These are phyloP conservation scores for Coptotermes formosanus DNA, from an alignment of 1,140 invertebrate genomes.

Conservation along the genomic window DNA sequence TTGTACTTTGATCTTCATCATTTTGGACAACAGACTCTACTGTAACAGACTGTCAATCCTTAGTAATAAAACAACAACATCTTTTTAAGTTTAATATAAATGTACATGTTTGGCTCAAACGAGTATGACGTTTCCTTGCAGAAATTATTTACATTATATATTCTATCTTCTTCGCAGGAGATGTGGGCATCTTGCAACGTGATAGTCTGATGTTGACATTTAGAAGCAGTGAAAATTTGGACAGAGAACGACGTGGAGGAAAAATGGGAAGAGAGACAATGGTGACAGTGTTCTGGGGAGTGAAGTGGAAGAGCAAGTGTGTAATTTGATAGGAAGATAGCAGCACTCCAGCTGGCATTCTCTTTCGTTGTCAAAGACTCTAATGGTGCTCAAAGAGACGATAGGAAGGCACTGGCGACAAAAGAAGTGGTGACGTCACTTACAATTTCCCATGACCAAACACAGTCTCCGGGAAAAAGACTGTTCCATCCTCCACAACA, in stretches of 20 bases:
- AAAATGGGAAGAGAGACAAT: background rate
- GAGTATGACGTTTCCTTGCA: no score
- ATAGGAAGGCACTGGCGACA: background rate
- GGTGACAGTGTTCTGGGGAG: background rate
- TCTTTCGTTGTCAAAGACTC: background rate
- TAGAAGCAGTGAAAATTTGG: background rate
- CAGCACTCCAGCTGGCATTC: background rate
- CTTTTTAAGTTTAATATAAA: no score
- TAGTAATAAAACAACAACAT: no score
- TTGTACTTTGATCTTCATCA: no score
- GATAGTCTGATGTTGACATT: background rate
- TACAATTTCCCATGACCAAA: background rate
- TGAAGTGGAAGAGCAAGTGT: slow-evolving; percentile 4
- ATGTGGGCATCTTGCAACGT: background rate
- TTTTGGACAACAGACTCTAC: no score
- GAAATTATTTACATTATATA: background rate
- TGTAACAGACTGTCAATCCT: no score
- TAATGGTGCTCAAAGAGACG: background rate
- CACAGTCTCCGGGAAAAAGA: background rate
- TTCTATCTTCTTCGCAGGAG: no score
- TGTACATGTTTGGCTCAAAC: no score
- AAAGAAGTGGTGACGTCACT: background rate
- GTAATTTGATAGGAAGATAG: slow-evolving; percentile 13
- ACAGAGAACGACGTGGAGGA: background rate
- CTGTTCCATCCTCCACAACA: no score